These are phyloP conservation scores for Folsomia candida DNA, from an alignment of 2,888 invertebrate genomes.

Conservation along the genomic window DNA sequence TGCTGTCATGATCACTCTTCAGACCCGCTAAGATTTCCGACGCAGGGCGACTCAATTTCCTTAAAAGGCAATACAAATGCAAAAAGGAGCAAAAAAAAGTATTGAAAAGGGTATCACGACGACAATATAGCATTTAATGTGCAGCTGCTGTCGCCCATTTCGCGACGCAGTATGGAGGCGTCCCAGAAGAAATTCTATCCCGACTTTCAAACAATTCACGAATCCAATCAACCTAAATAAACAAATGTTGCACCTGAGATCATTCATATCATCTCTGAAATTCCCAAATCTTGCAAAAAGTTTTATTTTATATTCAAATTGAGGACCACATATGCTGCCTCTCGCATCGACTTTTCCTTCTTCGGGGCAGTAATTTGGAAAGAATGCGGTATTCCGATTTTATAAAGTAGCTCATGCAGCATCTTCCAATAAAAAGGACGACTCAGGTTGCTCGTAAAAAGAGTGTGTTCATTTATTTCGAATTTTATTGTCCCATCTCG, in stretches of 20 bases:
- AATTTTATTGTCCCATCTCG: slow-evolving; percentile 5
- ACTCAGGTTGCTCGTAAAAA: slow-evolving; percentile 8
- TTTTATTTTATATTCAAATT: neutral
- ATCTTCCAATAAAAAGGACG: neutral
- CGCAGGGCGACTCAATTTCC: too few species aligned
- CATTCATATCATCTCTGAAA: neutral
- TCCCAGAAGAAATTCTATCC: too few species aligned
- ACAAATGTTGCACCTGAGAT: neutral
- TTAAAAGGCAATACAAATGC: too few species aligned
- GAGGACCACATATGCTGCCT: neutral
- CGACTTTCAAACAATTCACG: neutral
- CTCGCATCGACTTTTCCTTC: neutral
- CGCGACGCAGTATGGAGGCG: too few species aligned
- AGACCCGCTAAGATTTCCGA: too few species aligned
- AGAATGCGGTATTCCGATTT: neutral
- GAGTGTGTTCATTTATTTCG: slow-evolving; percentile 7
- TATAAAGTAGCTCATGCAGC: neutral
- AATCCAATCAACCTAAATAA: neutral
- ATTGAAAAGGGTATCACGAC: too few species aligned
- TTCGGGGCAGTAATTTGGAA: neutral
- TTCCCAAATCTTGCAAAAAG: neutral
- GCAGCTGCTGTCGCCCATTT: too few species aligned
- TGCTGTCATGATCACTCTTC: neutral
- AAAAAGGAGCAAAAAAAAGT: too few species aligned
- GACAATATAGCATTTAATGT: too few species aligned